Conservation (phyloP, 2,797 vertebrate genomes). For the Chiloscyllium punctatum region DNA sequence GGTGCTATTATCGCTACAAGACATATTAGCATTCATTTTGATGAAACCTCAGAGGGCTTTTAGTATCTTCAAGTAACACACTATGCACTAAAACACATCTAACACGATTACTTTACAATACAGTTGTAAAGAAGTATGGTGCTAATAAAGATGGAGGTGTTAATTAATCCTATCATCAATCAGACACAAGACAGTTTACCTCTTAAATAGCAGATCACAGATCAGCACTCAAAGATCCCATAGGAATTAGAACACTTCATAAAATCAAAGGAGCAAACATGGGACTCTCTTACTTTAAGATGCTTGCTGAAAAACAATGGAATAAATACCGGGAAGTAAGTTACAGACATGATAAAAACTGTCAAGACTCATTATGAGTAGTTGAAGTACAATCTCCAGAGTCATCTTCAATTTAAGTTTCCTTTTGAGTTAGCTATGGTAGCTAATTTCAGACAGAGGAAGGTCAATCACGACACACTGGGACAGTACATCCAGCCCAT, state of each 20-base stretch:
- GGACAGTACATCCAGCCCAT: not conserved
- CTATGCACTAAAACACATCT: not conserved
- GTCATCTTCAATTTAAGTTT: too few relatives aligned
- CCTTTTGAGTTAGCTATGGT: not conserved
- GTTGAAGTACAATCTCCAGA: not conserved
- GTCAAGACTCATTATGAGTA: not conserved
- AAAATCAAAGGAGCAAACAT: not conserved
- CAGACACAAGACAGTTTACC: not conserved
- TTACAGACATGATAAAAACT: not conserved
- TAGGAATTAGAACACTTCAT: not conserved
- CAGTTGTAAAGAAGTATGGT: not conserved
- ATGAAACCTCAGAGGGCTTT: slow-evolving; percentile 14
- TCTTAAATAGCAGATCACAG: not conserved
- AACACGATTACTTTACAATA: not conserved
- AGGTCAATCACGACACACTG: not conserved
- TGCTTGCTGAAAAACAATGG: not conserved
- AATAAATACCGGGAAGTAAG: not conserved
- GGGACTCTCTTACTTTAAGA: not conserved
- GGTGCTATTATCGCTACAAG: not conserved
- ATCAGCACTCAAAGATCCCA: not conserved
- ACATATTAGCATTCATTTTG: slow-evolving; percentile 6
- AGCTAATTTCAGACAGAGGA: not conserved
- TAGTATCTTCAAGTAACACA: not conserved
- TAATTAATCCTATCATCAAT: not conserved
- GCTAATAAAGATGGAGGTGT: not conserved